Evolutionary conservation across 2,888 invertebrate genomes (phyloP), one percentile per base, ranked within the genome.

Genomic region (Elegia similella): DNA sequence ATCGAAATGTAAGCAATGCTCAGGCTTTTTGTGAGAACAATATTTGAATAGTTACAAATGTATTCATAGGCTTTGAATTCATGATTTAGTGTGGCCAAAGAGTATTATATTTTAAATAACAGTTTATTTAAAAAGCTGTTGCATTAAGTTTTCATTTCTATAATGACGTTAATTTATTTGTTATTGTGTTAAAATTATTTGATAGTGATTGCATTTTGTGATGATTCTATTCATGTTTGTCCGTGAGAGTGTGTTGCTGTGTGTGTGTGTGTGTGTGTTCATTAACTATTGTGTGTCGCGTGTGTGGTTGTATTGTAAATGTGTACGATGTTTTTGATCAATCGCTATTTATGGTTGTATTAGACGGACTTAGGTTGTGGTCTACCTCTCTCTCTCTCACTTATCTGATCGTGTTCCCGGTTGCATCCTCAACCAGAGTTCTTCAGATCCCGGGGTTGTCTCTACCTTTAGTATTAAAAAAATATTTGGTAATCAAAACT

Each of bases 61-160:
- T 29, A 30, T 47, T 47, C 29, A 12, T 29, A n/a, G 47, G n/a
- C 30, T 29, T 23, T 47, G n/a, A 30, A 42, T 34, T 47, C 38
- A n/a, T 54, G 57, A 47, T 43, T 57, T 43, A 16, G 30, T 16
- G 56, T 56, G 59, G 58, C 61, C 56, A 52, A 59, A 56, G 52
- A 63, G 62, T 66, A 64, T 63, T 65, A 65, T 69, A 68, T 67
- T 67, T 65, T 59, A 68, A 46, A 57, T 60, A 62, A 63, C 59
- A 67, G 16, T 34, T 50, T 15, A 15, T 62, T 69, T 70, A 59
- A 65, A 57, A 64, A 70, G n/a, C 67, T 75, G 70, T 75, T 59
- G 55, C 60, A 75, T 86, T 84, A 82, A 80, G 82, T 87, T 87
- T 85, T 78, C 73, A 82, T 78, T 85, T 82, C 75, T 84, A 82